A percentile compares a stretch with the other conserved stretches of the same genome.
phyloP scores from a whole-genome alignment of 2,888 invertebrate species.

The Iselma pallidipennis region DNA sequence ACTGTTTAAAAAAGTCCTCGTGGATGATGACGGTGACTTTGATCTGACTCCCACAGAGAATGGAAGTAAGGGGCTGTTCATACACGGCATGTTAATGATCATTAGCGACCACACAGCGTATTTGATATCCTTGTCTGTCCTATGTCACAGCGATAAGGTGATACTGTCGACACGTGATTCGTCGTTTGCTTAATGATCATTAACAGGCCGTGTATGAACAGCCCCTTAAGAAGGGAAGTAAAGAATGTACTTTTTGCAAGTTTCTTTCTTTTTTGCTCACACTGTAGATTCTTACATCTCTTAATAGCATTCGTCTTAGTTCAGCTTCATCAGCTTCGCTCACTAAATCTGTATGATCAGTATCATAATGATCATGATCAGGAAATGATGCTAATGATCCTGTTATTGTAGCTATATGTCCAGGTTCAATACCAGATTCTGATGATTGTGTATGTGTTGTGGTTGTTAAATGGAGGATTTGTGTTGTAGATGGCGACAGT shows the following conservation, averaged over 20 bases:
- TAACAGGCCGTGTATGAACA: too few species aligned
- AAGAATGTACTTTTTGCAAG: not conserved
- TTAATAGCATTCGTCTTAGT: conserved; percentile 73
- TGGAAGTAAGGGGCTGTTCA: too few species aligned
- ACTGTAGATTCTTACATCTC: conserved; percentile 68
- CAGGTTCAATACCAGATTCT: conserved; percentile 70
- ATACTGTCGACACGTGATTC: too few species aligned
- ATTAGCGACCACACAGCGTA: too few species aligned
- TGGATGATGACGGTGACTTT: not conserved
- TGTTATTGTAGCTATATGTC: conserved; percentile 71
- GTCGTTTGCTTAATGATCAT: too few species aligned
- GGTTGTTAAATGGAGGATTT: conserved; percentile 41
- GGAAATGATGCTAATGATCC: conserved; percentile 65
- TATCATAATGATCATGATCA: conserved; percentile 70
- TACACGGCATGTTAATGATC: too few species aligned
- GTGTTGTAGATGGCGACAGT: conserved; percentile 53
- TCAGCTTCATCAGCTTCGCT: conserved; percentile 82
- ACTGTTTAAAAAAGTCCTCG: too few species aligned
- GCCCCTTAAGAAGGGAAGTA: not conserved
- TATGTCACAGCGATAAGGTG: too few species aligned
- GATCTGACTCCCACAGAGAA: not conserved
- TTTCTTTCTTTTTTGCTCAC: too few species aligned
- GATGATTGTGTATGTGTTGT: conserved; percentile 51
- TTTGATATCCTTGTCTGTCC: too few species aligned
- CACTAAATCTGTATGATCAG: conserved; percentile 79